A percentile compares a stretch with the other conserved stretches of the same genome.
Conservation (phyloP, 2,888 invertebrate species). For the Eugnorisma glareosa region DNA sequence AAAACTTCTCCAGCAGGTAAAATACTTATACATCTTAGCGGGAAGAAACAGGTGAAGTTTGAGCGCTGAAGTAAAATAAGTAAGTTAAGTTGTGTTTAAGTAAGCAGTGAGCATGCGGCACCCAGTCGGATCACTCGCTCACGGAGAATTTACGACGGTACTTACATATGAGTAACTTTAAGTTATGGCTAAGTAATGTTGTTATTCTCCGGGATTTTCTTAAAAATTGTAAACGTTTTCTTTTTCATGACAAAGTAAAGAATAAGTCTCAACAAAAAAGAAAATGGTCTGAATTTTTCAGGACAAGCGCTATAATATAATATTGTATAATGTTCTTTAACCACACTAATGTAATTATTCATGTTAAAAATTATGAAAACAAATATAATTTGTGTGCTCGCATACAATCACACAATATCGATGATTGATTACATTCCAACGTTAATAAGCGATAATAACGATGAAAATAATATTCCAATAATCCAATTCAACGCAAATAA, state of each 20-base stretch:
- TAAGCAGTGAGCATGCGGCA: slow-evolving; percentile 64
- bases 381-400: slow-evolving; percentile 23
- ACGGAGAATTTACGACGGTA: slow-evolving; percentile 60
- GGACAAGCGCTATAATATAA: background rate
- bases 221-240: background rate
- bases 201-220: slow-evolving; percentile 6
- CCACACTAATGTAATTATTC: background rate
- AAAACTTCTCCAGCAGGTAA: slow-evolving; percentile 44
- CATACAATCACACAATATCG: slow-evolving; percentile 33
- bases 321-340: background rate
- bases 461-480: slow-evolving; percentile 53
- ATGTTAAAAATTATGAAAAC: slow-evolving; percentile 20
- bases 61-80: slow-evolving; percentile 66
- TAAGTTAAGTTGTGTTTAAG: slow-evolving; percentile 67
- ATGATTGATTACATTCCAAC: slow-evolving; percentile 40
- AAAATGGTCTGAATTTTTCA: background rate
- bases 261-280: background rate
- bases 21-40: slow-evolving; percentile 47
- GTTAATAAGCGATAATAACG: slow-evolving; percentile 39
- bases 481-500: slow-evolving; percentile 55
- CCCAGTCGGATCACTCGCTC: slow-evolving; percentile 60
- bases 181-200: slow-evolving; percentile 17
- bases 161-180: slow-evolving; percentile 46
- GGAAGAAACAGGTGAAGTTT: slow-evolving; percentile 63
- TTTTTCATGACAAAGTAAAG: background rate